Conservation (phyloP, 2,888 invertebrate genomes). For the Rhagonycha lutea region DNA sequence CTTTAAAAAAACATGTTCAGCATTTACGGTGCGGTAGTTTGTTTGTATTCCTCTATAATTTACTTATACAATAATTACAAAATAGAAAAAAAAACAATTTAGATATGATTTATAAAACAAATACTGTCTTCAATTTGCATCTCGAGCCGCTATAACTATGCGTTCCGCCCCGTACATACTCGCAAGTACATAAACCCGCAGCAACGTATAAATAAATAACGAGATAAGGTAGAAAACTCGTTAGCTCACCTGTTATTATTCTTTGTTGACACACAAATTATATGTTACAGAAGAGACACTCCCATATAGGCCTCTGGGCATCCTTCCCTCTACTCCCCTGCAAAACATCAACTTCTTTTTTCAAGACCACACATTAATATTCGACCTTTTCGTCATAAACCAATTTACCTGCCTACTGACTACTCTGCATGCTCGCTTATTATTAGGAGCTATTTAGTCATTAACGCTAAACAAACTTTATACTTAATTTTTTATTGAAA, state of each 20-base stretch:
- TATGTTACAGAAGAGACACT: slow-evolving; percentile 49
- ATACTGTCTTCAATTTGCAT: slow-evolving; percentile 43
- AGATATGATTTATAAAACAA: slow-evolving; percentile 46
- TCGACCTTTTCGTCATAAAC: slow-evolving; percentile 5
- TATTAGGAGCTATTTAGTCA: neutral
- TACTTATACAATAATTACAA: slow-evolving; percentile 5
- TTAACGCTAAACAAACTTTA: slow-evolving; percentile 2
- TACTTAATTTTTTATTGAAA: neutral
- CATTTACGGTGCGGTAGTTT: slow-evolving; percentile 9
- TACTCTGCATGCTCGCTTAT: neutral
- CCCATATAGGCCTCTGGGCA: slow-evolving; percentile 37
- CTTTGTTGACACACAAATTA: slow-evolving; percentile 56
- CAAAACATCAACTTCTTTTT: slow-evolving; percentile 13
- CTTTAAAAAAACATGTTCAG: neutral
- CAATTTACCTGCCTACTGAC: slow-evolving; percentile 1
- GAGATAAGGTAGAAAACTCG: slow-evolving; percentile 51
- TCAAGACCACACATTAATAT: slow-evolving; percentile 26
- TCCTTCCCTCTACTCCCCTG: slow-evolving; percentile 8
- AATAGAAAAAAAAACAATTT: slow-evolving; percentile 31
- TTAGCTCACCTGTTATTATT: slow-evolving; percentile 54
- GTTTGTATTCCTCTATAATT: slow-evolving; percentile 16
- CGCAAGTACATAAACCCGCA: slow-evolving; percentile 34
- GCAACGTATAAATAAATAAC: slow-evolving; percentile 50
- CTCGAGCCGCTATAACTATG: slow-evolving; percentile 37
- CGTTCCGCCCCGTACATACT: slow-evolving; percentile 18